Percentiles rank a stretch among this genome's conserved stretches.
phyloP scores from a whole-genome alignment of 1,140 invertebrate species.

The Bilobella aurantiaca region DNA sequence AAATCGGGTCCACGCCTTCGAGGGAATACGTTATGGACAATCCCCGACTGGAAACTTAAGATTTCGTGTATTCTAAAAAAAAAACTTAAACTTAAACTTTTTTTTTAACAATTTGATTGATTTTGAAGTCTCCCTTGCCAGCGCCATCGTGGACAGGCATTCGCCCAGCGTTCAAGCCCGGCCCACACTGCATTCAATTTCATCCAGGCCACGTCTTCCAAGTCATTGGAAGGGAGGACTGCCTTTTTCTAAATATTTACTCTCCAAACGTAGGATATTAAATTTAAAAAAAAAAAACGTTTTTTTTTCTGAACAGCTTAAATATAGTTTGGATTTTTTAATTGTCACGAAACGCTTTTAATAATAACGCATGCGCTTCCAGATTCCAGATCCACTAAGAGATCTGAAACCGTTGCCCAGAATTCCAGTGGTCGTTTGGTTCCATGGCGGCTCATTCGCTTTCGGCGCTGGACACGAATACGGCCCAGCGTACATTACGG shows the following conservation, averaged over 20 bases:
- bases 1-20: conserved; percentile 9
- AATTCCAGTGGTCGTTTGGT: conserved; percentile 18
- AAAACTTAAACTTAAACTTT: too few relatives aligned
- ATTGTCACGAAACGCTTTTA: too few relatives aligned
- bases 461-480: conserved; percentile 10
- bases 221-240: conserved; percentile 39
- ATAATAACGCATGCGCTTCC: too few relatives aligned
- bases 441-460: conserved; percentile 23
- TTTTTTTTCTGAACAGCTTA: too few relatives aligned
- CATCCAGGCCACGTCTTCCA: conserved; percentile 13
- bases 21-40: conserved; percentile 18
- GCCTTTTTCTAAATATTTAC: conserved; percentile 15
- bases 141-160: conserved; percentile 29
- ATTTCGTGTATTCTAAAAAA: conserved; percentile 21
- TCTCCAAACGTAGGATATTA: not conserved
- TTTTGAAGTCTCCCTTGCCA: too few relatives aligned
- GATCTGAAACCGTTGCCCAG: not conserved
- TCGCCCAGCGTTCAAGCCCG: conserved; percentile 15
- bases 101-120: too few relatives aligned
- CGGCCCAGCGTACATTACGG: conserved; percentile 50
- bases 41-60: not conserved
- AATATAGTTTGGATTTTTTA: not conserved
- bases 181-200: conserved; percentile 22
- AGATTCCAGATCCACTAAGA: not conserved
- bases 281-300: too few relatives aligned